A percentile compares a stretch with the other conserved stretches of the same genome.
Evolutionary conservation across 1,140 invertebrate genomes (phyloP).

Genomic region (Pseudomyrmex sp.): DNA sequence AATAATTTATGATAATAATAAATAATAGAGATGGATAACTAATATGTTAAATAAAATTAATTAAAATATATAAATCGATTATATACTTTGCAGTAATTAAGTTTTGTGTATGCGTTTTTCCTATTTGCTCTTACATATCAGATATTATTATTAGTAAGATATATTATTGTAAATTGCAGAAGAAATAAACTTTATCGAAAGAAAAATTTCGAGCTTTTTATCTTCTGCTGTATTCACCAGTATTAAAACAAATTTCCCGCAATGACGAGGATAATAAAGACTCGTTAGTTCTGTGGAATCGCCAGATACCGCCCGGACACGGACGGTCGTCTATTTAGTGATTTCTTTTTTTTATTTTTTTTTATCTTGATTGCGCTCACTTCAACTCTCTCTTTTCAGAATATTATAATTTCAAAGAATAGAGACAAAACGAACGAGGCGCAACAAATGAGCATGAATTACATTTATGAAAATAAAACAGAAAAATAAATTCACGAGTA

Average conservation of each 20-base stretch:
- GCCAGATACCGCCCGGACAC: slow-evolving; percentile 25
- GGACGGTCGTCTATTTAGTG: slow-evolving; percentile 13
- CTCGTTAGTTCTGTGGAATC: slow-evolving; percentile 60
- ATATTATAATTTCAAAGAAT: slow-evolving; percentile 6
- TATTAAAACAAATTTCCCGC: slow-evolving; percentile 30
- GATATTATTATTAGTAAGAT: slow-evolving; percentile 57
- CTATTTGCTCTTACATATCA: no score
- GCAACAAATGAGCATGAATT: slow-evolving; percentile 31
- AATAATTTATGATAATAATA: neutral
- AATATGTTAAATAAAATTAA: no score
- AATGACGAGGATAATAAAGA: slow-evolving; percentile 71
- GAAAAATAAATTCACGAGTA: neutral
- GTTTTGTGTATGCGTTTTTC: no score
- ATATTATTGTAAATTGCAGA: slow-evolving; percentile 41
- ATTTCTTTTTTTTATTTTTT: slow-evolving; percentile 56
- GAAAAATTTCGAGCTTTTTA: neutral
- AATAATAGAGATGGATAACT: no score
- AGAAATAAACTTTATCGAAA: slow-evolving; percentile 1
- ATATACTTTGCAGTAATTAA: no score
- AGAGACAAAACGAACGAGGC: neutral
- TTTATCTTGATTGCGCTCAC: slow-evolving; percentile 52
- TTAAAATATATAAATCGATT: no score
- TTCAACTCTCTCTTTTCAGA: slow-evolving; percentile 35
- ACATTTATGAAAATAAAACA: neutral
- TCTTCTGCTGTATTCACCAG: neutral